phyloP scores from a whole-genome alignment of 2,797 vertebrate genomes.

The Phoebastria nigripes region DNA sequence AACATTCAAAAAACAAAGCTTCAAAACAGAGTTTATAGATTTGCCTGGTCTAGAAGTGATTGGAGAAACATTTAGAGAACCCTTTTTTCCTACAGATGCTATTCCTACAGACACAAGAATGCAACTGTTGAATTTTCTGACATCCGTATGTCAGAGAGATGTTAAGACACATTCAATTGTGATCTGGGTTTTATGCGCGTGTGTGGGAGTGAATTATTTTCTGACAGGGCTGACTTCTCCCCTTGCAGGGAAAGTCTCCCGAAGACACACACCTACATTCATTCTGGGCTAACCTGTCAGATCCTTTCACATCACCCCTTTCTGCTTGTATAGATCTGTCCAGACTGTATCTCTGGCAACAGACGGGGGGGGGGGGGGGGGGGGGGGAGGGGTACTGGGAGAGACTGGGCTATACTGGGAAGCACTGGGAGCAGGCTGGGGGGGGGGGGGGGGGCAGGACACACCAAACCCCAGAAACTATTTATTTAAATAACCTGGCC shows the following conservation, averaged over 20 bases:
- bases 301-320: not conserved
- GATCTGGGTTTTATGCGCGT: not conserved
- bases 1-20: not conserved
- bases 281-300: not conserved
- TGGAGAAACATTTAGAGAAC: not conserved
- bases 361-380: fast-evolving
- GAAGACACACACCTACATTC: not conserved
- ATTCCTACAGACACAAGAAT: not conserved
- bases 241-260: not conserved
- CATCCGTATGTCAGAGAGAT: not conserved
- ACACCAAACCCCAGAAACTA: not conserved
- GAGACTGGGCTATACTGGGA: too few relatives aligned
- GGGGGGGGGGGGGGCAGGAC: fast-evolving
- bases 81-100: not conserved
- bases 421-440: too few relatives aligned
- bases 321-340: not conserved
- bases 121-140: not conserved
- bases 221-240: not conserved
- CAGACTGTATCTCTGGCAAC: not conserved
- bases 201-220: not conserved
- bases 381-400: too few relatives aligned
- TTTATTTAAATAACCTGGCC: not conserved
- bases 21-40: not conserved
- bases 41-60: not conserved
- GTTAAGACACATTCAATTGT: not conserved